Evolutionary conservation across 2,113 vertebrate genomes (phyloP).

Genomic region (Capricornis sumatraensis): DNA sequence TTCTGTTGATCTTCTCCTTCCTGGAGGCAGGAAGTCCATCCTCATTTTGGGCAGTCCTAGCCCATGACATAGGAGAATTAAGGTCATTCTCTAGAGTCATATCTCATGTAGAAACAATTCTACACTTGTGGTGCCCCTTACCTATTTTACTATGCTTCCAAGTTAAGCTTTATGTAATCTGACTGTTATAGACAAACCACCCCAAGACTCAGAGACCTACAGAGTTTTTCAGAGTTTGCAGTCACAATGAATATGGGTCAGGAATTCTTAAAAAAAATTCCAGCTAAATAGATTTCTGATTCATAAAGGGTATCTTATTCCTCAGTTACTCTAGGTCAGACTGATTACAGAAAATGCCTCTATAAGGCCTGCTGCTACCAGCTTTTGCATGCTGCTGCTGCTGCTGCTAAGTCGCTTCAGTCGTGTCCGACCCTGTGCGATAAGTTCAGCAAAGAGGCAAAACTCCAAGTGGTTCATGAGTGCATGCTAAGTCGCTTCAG

Average conservation of each 20-base stretch:
- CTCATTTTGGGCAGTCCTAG: background rate
- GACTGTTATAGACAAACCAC: too few species aligned
- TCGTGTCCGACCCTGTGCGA: too few species aligned
- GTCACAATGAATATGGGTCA: too few species aligned
- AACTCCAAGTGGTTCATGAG: background rate
- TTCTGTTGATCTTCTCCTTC: background rate
- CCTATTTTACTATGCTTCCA: background rate
- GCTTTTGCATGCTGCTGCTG: background rate
- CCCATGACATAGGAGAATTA: rapidly evolving
- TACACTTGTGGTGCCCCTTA: rapidly evolving
- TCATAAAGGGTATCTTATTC: background rate
- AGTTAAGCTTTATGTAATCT: background rate
- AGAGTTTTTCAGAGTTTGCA: background rate
- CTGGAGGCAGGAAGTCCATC: rapidly evolving
- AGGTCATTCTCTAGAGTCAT: too few species aligned
- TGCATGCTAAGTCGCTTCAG: background rate
- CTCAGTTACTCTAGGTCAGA: background rate
- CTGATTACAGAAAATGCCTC: background rate
- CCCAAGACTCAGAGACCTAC: background rate
- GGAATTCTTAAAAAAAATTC: background rate
- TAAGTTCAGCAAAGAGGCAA: background rate
- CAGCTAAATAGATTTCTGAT: background rate
- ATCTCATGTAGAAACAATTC: background rate
- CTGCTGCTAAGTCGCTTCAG: too few species aligned
- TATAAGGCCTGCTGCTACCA: background rate